phyloP scores from a whole-genome alignment of 1,140 invertebrate genomes.

The Hyphantria cunea region DNA sequence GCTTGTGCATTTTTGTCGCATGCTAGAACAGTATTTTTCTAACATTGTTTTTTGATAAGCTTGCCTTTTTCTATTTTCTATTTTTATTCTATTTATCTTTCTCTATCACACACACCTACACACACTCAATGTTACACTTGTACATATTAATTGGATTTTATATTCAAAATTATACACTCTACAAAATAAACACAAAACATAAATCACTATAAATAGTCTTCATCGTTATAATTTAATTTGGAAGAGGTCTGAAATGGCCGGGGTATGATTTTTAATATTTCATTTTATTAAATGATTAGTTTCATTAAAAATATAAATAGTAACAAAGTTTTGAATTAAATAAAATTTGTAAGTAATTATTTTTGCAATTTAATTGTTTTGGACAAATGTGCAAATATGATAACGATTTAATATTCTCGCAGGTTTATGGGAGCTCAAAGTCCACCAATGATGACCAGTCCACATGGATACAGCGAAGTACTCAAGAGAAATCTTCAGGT shows the following conservation, averaged over 20 bases:
- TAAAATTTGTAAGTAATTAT: slow-evolving; percentile 4
- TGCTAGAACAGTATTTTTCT: slow-evolving; percentile 54
- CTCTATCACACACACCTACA: slow-evolving; percentile 54
- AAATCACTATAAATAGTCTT: slow-evolving; percentile 41
- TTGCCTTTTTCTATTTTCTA: slow-evolving; percentile 62
- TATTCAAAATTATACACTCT: slow-evolving; percentile 74
- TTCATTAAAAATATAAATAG: slow-evolving; percentile 23
- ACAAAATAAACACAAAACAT: slow-evolving; percentile 58
- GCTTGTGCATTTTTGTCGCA: slow-evolving; percentile 71
- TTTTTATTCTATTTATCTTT: slow-evolving; percentile 73
- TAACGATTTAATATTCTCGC: slow-evolving; percentile 23
- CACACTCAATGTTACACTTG: slow-evolving; percentile 50
- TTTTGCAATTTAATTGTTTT: slow-evolving; percentile 22
- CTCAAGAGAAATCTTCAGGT: slow-evolving; percentile 80
- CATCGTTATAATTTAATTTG: slow-evolving; percentile 39
- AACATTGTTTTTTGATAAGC: slow-evolving; percentile 55
- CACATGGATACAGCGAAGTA: slow-evolving; percentile 79
- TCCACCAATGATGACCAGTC: slow-evolving; percentile 79
- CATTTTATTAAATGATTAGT: slow-evolving; percentile 36
- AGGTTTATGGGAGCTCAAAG: slow-evolving; percentile 81
- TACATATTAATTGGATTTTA: slow-evolving; percentile 68
- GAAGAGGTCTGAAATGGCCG: slow-evolving; percentile 73
- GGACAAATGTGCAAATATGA: slow-evolving; percentile 8
- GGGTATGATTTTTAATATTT: slow-evolving; percentile 69
- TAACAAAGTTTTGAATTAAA: slow-evolving; percentile 9